Conservation (phyloP, 2,888 invertebrate genomes). For the Watsonalla cultraria region DNA sequence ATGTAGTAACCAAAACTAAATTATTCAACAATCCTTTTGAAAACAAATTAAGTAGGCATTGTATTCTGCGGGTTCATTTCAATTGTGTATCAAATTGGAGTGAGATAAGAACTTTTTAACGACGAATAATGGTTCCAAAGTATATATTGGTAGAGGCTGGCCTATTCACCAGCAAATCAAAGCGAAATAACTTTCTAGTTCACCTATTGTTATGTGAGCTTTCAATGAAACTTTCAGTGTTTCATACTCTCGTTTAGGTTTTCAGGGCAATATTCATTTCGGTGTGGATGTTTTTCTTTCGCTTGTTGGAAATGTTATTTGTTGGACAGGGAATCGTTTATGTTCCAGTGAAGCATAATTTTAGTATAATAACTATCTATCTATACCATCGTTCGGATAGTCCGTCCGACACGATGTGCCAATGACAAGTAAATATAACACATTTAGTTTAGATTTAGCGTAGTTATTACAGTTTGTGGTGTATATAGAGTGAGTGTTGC, state of each 20-base stretch:
- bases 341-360: no score
- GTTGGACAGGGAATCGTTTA: no score
- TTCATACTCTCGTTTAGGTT: not conserved
- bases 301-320: no score
- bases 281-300: not conserved
- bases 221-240: not conserved
- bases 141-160: not conserved
- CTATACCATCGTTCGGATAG: no score
- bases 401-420: no score
- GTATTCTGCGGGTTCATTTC: not conserved
- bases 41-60: not conserved
- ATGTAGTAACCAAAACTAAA: no score
- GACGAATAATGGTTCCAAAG: not conserved
- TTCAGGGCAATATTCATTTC: not conserved
- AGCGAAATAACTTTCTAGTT: not conserved
- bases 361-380: no score
- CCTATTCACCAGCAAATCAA: not conserved
- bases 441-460: no score
- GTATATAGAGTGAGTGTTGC: no score
- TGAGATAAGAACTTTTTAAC: not conserved
- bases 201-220: not conserved
- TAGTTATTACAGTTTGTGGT: no score
- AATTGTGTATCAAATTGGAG: not conserved
- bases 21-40: no score
- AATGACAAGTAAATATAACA: no score